Evolutionary conservation across 2,888 invertebrate genomes (phyloP).

Genomic region (Apoda limacodes): DNA sequence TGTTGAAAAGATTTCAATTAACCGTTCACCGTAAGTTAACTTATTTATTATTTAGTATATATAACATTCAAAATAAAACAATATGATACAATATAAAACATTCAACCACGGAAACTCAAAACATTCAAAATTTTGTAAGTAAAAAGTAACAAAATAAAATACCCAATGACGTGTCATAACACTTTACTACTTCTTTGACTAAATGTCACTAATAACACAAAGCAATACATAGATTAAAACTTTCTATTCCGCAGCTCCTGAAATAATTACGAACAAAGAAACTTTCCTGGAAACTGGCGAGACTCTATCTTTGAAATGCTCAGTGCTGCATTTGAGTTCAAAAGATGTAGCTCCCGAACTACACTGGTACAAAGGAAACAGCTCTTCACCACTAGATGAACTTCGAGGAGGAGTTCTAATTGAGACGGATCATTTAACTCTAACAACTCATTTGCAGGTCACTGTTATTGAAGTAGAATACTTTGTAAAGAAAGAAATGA

Average conservation of each 20-base stretch:
- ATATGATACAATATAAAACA: too few relatives aligned
- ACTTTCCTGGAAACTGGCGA: constrained; percentile 57
- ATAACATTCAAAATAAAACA: too few relatives aligned
- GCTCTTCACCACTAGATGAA: constrained; percentile 42
- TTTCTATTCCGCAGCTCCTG: constrained; percentile 52
- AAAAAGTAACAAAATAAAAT: too few relatives aligned
- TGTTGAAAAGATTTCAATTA: constrained; percentile 47
- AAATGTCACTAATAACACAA: too few relatives aligned
- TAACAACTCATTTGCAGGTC: constrained; percentile 58
- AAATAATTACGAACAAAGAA: constrained; percentile 53
- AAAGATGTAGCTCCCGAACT: constrained; percentile 38
- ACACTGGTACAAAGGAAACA: constrained; percentile 51
- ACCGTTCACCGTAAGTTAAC: constrained; percentile 47
- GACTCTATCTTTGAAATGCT: constrained; percentile 53
- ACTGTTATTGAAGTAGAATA: too few relatives aligned
- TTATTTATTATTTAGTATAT: not conserved
- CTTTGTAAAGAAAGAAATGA: too few relatives aligned
- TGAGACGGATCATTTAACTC: constrained; percentile 50
- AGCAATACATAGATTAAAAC: too few relatives aligned
- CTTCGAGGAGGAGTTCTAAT: constrained; percentile 59
- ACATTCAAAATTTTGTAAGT: too few relatives aligned
- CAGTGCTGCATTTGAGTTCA: constrained; percentile 41
- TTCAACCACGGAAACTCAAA: too few relatives aligned
- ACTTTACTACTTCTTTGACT: too few relatives aligned
- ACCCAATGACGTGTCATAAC: too few relatives aligned